phyloP scores from a whole-genome alignment of 2,888 invertebrate species.

The Netelia inedita region DNA sequence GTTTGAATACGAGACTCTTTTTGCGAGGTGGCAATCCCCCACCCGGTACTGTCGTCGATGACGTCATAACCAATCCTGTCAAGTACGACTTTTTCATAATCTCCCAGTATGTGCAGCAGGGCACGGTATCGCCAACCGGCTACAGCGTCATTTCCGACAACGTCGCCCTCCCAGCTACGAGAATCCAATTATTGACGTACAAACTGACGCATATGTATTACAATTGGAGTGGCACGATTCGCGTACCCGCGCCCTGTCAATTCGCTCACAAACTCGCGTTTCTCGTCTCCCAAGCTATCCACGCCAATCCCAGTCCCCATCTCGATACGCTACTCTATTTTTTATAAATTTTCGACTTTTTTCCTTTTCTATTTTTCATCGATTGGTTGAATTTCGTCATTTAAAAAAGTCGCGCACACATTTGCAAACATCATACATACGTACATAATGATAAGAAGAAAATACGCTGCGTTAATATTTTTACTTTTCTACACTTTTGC shows the following conservation, averaged over 20 bases:
- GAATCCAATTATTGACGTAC: slow-evolving; percentile 94
- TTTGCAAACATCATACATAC: background rate
- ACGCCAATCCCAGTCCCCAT: slow-evolving; percentile 88
- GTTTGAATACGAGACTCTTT: slow-evolving; percentile 94
- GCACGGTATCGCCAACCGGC: slow-evolving; percentile 95
- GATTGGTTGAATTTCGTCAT: background rate
- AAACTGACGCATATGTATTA: slow-evolving; percentile 96
- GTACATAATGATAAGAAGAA: background rate
- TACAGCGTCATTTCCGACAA: slow-evolving; percentile 95
- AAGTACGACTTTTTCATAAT: slow-evolving; percentile 96
- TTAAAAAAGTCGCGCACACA: background rate
- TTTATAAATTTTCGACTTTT: slow-evolving; percentile 85
- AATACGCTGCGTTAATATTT: too few relatives aligned
- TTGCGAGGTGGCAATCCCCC: slow-evolving; percentile 88
- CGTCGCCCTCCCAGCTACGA: slow-evolving; percentile 89
- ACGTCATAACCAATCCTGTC: slow-evolving; percentile 92
- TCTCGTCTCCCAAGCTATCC: slow-evolving; percentile 93
- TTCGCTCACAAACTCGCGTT: slow-evolving; percentile 98
- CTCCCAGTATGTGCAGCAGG: slow-evolving; percentile 94
- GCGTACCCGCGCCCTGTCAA: slow-evolving; percentile 96
- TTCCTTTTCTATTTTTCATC: background rate
- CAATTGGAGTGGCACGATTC: slow-evolving; percentile 92
- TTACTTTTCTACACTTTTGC: too few relatives aligned
- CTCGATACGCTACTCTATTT: slow-evolving; percentile 90
- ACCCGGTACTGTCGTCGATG: slow-evolving; percentile 96